Evolutionary conservation across 2,797 vertebrate species (phyloP), one percentile per base, ranked within the genome.

Genomic region (Sparus aurata): DNA sequence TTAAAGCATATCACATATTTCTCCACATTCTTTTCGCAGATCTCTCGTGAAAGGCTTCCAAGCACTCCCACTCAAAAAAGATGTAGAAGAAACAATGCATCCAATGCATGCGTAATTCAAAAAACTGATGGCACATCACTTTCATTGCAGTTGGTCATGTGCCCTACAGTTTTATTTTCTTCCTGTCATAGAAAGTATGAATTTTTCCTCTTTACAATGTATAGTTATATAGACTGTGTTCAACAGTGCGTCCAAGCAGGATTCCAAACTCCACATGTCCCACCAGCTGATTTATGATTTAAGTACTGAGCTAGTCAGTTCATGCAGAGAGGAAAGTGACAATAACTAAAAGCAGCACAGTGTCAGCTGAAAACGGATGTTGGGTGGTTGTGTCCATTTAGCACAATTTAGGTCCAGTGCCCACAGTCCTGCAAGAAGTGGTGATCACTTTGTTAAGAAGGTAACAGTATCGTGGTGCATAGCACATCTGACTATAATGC

Each of bases 1-100:
- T 77, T 68, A 69, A 85, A 87, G 70, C 50, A 70, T 12, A 69
- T 67, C 43, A 69, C 77, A 81, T 79, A 64, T 79, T 78, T 77
- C 61, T 61, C 13, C 12, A 54, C 50, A 69, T 81, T 81, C 34
- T 65, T 75, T 78, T 72, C 45, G 85, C 34, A 68, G 53, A 86
- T 83, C 47, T 69, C 54, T 45, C 49, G 52, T 25, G 13, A 75
- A 69, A 71, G 16, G 46, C 23, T 77, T 81, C 75, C 54, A 82
- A 77, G 59, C 67, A 73, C 77, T 47, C 70, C 73, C 63, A 75
- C 73, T 65, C 77, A 25, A 17, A 20, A 64, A 66, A 77, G 9
- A 69, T 54, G 57, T 54, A 68, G 53, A 68, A 34, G 69, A 71
- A 82, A 83, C 69, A 82, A 82, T 76, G 23, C 62, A 69, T 45